Base-by-base conservation (phyloP, 2,888 invertebrate genomes). In the Plebejus melissa region DNA sequence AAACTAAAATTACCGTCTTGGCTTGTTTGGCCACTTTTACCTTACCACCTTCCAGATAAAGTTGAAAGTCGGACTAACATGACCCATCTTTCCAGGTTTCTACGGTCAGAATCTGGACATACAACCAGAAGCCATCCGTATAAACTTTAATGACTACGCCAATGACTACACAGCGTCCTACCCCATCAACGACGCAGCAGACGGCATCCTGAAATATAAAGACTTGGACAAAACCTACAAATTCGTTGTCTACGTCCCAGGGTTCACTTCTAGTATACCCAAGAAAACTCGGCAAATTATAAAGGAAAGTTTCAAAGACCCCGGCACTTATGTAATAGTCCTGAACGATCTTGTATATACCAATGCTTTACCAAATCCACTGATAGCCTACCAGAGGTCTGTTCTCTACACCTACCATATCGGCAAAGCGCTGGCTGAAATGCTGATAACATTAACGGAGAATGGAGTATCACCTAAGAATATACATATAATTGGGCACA, bases 401-500 rank as follows among this genome's bases (percentile, higher is more conserved):
- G 90, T 92, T 6, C 86, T 81, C 77, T 87, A 92, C 75, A 88
- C 90, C 2, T 82, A 90, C 81, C 90, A 89, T 69, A 90, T 93
- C 32, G 93, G 93, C 0, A 88, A 84, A 78, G 90, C 89, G 0
- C 77, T 93, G 65, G 91, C 85, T 0, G 78, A 87, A 75, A 85
- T 92, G 85, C 79, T 91, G 54, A 82, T 84, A 0, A 82, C 80
- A 0, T 79, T 93, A 0, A 78, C 79, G 0, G 77, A 83, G 60
- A 87, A 87, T 2, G 89, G 89, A 2, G 83, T 93, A 57, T 84
- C 85, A 4, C 78, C 88, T 0, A 87, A 88, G 69, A 87, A 81
- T n/a, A 87, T 93, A 9, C 92, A 90, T 76, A 87, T 88, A 38
- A 87, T 93, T 38, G 93, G 93, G 0, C 93, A 93, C 71, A 92